Conservation (phyloP, 2,113 vertebrate genomes). For the Spilogale gracilis region DNA sequence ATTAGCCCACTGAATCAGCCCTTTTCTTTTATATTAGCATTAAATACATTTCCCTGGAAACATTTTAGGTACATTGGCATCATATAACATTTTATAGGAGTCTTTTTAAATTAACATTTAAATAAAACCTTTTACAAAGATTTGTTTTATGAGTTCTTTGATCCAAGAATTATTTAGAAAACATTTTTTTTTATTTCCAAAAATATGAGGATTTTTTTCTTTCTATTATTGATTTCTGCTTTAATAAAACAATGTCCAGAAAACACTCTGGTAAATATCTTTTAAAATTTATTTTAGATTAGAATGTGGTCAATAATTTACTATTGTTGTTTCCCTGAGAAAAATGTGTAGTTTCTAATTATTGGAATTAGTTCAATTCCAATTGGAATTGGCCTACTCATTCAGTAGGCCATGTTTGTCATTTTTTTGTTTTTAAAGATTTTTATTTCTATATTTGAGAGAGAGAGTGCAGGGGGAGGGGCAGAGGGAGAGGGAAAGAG, state of each 20-base stretch:
- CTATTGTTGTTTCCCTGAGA: neutral
- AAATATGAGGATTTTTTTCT: neutral
- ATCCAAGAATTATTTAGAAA: neutral
- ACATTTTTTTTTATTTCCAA: neutral
- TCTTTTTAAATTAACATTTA: constrained; percentile 17
- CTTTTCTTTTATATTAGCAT: neutral
- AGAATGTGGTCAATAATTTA: constrained; percentile 9
- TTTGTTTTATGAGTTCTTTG: neutral
- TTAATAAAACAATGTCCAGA: neutral
- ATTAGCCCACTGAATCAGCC: neutral
- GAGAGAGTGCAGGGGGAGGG: neutral
- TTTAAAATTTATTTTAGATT: constrained; percentile 7
- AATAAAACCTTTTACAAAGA: neutral
- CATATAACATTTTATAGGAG: neutral
- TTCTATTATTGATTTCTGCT: neutral
- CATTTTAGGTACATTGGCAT: neutral
- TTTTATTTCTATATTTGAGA: neutral
- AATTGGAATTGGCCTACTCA: no score
- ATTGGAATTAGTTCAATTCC: neutral
- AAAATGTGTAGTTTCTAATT: neutral
- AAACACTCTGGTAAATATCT: neutral
- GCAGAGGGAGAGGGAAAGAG: neutral
- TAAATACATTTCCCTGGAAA: constrained; percentile 30
- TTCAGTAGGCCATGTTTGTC: neutral
- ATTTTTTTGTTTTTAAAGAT: neutral